Conservation (phyloP, 2,797 vertebrate genomes). For the Leuciscus waleckii region DNA sequence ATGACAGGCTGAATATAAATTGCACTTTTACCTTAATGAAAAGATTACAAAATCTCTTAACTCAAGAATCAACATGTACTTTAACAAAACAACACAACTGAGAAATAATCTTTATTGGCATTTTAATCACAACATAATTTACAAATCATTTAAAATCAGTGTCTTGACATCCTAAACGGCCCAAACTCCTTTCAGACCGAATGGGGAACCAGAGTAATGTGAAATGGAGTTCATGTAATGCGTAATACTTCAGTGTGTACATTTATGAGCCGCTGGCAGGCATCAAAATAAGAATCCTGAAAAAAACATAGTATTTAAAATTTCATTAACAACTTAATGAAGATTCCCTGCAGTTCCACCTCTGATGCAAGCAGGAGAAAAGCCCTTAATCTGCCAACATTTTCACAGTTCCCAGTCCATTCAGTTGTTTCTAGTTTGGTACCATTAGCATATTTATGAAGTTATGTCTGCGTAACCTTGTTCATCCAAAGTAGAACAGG, state of each 20-base stretch:
- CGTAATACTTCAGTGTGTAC: conserved; percentile 20
- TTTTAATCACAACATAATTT: conserved; percentile 8
- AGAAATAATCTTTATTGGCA: conserved; percentile 52
- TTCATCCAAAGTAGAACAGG: not conserved
- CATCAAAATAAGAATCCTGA: not conserved
- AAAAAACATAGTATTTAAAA: not conserved
- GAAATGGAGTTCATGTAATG: not conserved
- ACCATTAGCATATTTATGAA: not conserved
- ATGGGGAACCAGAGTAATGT: not conserved
- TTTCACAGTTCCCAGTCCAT: conserved; percentile 11
- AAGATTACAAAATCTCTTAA: not conserved
- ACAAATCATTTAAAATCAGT: conserved; percentile 19
- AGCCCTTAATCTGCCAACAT: conserved; percentile 39
- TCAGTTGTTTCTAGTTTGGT: not conserved
- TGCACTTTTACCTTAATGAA: not conserved
- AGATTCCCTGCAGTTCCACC: conserved; percentile 1
- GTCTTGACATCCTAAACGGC: not conserved
- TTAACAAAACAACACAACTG: conserved; percentile 7
- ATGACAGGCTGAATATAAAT: not conserved
- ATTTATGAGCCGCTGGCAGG: not conserved
- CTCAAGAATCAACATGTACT: not conserved
- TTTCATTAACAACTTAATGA: not conserved
- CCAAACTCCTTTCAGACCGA: not conserved
- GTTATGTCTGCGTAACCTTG: not conserved
- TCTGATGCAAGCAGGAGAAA: not conserved